Evolutionary conservation across 2,113 vertebrate species (phyloP).

Genomic region (Suncus etruscus): DNA sequence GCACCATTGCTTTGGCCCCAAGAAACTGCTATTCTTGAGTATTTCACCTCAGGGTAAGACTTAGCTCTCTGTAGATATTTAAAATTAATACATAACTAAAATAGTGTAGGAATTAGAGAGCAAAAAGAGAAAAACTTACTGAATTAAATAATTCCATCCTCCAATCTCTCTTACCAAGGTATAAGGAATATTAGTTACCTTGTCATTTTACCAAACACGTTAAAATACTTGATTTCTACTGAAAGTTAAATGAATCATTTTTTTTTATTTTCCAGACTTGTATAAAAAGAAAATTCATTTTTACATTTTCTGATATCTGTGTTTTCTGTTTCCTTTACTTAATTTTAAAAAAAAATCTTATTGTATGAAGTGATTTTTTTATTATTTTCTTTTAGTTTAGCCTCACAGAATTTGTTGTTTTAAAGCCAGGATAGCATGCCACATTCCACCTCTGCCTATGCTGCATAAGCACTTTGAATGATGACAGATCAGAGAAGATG

Average conservation of each 20-base stretch:
- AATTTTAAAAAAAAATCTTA: constrained; percentile 77
- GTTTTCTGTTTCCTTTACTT: constrained; percentile 79
- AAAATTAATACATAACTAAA: no score
- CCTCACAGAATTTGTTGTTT: constrained; percentile 82
- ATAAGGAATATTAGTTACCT: background rate
- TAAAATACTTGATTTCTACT: constrained; percentile 31
- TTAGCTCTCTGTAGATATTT: no score
- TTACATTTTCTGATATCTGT: constrained; percentile 1
- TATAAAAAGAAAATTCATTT: constrained; percentile 70
- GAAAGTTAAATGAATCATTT: constrained; percentile 43
- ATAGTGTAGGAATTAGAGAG: no score
- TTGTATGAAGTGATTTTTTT: constrained; percentile 82
- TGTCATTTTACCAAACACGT: background rate
- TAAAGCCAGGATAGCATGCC: constrained; percentile 65
- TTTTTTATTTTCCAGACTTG: constrained; percentile 32
- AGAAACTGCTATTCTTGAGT: no score
- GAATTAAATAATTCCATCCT: background rate
- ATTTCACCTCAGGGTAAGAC: no score
- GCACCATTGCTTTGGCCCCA: no score
- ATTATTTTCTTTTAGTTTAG: constrained; percentile 84
- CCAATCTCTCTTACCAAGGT: background rate
- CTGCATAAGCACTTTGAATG: constrained; percentile 78
- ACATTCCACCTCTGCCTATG: constrained; percentile 64
- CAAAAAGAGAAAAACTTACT: no score
- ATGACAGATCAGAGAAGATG: constrained; percentile 83